phyloP scores from a whole-genome alignment of 2,113 vertebrate genomes.

The Callionymus lyra region DNA sequence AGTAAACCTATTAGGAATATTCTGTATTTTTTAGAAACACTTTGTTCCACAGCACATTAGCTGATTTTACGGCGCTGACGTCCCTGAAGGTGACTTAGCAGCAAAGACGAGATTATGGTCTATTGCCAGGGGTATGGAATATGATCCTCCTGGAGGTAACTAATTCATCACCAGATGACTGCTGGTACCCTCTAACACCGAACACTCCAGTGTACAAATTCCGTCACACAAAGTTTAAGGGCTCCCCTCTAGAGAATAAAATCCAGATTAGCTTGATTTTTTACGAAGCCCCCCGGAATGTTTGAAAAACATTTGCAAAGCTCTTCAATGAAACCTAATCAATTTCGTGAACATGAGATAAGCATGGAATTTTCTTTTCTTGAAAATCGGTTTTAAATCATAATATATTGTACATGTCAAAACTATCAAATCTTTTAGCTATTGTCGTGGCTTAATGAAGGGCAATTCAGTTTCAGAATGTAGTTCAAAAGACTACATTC shows the following conservation, averaged over 20 bases:
- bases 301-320: conserved; percentile 24
- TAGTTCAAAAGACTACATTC: too few species aligned
- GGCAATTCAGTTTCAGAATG: too few species aligned
- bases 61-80: conserved; percentile 57
- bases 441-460: too few species aligned
- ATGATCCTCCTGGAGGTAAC: conserved; percentile 58
- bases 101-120: conserved; percentile 69
- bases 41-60: conserved; percentile 43
- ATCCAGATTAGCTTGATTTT: conserved; percentile 45
- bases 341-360: too few species aligned
- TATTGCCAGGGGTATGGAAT: conserved; percentile 63
- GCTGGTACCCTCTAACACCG: conserved; percentile 29
- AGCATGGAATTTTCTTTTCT: too few species aligned
- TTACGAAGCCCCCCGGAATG: conserved; percentile 25
- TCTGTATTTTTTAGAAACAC: conserved; percentile 45
- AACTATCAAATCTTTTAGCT: too few species aligned
- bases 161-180: conserved; percentile 64
- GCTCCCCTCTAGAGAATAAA: conserved; percentile 46
- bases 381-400: too few species aligned
- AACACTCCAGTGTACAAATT: conserved; percentile 49
- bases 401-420: too few species aligned
- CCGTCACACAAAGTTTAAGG: conserved; percentile 59
- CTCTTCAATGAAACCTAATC: not conserved
- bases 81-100: conserved; percentile 70
- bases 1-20: too few species aligned